phyloP scores from a whole-genome alignment of 2,888 invertebrate genomes.

The Habroteleia sp. region DNA sequence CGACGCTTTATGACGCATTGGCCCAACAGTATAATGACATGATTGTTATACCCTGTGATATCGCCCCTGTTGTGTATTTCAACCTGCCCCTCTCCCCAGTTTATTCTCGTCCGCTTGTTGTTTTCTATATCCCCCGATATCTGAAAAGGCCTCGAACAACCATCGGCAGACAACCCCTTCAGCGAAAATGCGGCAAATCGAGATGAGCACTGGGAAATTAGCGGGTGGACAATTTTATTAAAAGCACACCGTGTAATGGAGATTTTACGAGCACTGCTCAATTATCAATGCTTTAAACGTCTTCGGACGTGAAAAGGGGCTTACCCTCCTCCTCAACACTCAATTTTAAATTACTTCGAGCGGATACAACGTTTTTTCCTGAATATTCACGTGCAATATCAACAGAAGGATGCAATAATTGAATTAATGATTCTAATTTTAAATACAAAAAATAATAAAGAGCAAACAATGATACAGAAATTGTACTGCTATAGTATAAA shows the following conservation, averaged over 20 bases:
- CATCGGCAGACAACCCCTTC: constrained; percentile 62
- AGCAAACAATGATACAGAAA: no score
- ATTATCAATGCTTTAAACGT: constrained; percentile 73
- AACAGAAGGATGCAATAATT: constrained; percentile 9
- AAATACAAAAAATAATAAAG: no score
- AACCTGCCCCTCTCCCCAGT: constrained; percentile 69
- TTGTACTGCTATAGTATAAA: no score
- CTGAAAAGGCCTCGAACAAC: constrained; percentile 57
- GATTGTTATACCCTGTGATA: constrained; percentile 72
- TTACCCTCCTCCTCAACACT: constrained; percentile 10
- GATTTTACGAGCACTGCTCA: constrained; percentile 74
- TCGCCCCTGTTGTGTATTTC: constrained; percentile 64
- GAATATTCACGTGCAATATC: constrained; percentile 5
- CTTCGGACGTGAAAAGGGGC: constrained; percentile 36
- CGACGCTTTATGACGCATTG: constrained; percentile 59
- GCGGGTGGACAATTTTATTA: constrained; percentile 76
- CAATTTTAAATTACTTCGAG: constrained; percentile 25
- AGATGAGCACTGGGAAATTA: constrained; percentile 73
- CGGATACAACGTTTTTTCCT: constrained; percentile 18
- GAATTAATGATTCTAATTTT: no score
- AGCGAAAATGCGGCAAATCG: constrained; percentile 74
- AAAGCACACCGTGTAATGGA: constrained; percentile 72
- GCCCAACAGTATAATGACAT: constrained; percentile 70
- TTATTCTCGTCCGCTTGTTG: constrained; percentile 48
- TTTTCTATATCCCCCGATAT: constrained; percentile 51